Base-by-base conservation (phyloP, 2,888 invertebrate species). In the Chaetogeoica ovagalla region DNA sequence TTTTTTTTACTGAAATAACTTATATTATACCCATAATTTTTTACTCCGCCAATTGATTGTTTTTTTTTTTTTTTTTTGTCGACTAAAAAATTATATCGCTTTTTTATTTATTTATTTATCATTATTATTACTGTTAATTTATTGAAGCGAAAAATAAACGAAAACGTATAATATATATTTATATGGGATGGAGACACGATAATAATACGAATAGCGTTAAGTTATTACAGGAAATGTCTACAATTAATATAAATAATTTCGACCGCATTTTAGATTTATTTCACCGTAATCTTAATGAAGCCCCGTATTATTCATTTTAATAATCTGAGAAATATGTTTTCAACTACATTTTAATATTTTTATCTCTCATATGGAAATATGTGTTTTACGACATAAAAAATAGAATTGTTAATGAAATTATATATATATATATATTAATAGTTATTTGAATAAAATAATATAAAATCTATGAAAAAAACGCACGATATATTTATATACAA, bases 1-100 rank as follows among this genome's bases (percentile, higher is more conserved):
- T 19, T 65, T 2, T 19, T 65, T 39, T 21, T 48, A 13, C n/a
- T 52, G 30, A 11, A 69, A 55, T 19, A 55, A 55, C 30, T 19
- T 69, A 69, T 30, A 37, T n/a, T 13, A 66, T 11, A 65, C 43
- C 43, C 21, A 48, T 66, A 48, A 52, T 52, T 68, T 30, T 68
- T 30, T 55, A 52, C 52, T 17, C 30, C 30, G 4, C 30, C 2
- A 52, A 9, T 19, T 23, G 30, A 30, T 52, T 19, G n/a, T 43
- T 30, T 30, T n/a, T n/a, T n/a, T n/a, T n/a, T n/a, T n/a, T n/a
- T n/a, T n/a, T n/a, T n/a, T n/a, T 17, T 2, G 17, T 30, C 15
- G 39, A 43, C 17, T 4, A 15, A 15, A 48, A 0, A 48, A 52
- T 68, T 52, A 55, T 55, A 19, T 48, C 3, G 19, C 1, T 4